A percentile compares a stretch with the other conserved stretches of the same genome.
phyloP scores from a whole-genome alignment of 2,113 vertebrate genomes.

The Loxodonta africana region DNA sequence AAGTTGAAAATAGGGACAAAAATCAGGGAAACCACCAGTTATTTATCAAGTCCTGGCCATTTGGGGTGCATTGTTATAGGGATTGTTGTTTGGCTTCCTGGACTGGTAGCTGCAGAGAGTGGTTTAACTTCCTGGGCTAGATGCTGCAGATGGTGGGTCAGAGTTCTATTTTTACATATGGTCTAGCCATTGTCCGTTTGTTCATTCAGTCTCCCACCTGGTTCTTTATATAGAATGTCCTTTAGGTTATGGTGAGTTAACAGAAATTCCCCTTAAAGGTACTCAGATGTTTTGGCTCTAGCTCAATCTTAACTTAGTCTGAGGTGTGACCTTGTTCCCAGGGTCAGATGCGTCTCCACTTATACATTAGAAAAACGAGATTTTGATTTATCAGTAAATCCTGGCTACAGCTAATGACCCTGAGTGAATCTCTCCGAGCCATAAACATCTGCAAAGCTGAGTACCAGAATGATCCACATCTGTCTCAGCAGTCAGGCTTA shows the following conservation, averaged over 20 bases:
- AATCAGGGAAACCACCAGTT: background rate
- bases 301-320: background rate
- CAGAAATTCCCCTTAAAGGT: background rate
- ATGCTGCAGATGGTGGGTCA: background rate
- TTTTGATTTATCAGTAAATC: slow-evolving; percentile 24
- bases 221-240: background rate
- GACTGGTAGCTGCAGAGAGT: background rate
- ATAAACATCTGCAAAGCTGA: slow-evolving; percentile 9
- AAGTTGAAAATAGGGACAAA: background rate
- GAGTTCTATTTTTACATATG: background rate
- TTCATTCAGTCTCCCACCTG: background rate
- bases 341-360: background rate
- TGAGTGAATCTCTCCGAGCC: background rate
- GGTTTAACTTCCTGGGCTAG: background rate
- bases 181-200: background rate
- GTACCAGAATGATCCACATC: background rate
- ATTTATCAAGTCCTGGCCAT: background rate
- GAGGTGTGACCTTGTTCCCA: background rate
- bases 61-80: background rate
- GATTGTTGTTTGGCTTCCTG: background rate
- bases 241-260: background rate
- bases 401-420: background rate
- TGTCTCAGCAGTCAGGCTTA: background rate
- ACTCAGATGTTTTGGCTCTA: background rate
- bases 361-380: background rate